Conservation (phyloP, 2,888 invertebrate genomes). For the Schrankia costaestrigalis region DNA sequence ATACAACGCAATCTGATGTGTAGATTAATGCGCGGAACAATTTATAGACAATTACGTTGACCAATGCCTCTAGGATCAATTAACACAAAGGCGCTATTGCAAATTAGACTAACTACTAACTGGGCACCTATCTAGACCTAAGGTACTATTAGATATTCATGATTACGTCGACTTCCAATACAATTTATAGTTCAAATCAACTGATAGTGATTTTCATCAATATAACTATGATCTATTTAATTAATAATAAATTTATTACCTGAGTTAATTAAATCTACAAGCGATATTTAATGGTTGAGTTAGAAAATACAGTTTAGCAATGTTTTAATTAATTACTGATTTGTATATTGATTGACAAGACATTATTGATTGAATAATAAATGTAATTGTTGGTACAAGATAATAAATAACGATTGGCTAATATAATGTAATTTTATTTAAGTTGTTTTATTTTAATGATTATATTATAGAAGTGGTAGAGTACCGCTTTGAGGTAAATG, state of each 20-base stretch:
- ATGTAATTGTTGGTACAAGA: too few relatives aligned
- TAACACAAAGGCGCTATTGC: slow-evolving; percentile 74
- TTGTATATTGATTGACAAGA: slow-evolving; percentile 1
- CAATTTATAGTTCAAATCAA: slow-evolving; percentile 34
- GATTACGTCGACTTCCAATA: slow-evolving; percentile 43
- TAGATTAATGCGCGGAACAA: slow-evolving; percentile 74
- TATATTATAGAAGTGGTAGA: too few relatives aligned
- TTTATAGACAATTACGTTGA: slow-evolving; percentile 78
- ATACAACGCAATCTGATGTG: slow-evolving; percentile 64
- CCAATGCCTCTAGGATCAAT: slow-evolving; percentile 70
- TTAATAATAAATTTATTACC: slow-evolving; percentile 32
- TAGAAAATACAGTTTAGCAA: too few relatives aligned
- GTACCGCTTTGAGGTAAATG: too few relatives aligned
- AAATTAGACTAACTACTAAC: slow-evolving; percentile 73
- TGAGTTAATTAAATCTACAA: slow-evolving; percentile 19
- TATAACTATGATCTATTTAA: slow-evolving; percentile 17
- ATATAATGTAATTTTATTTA: too few relatives aligned
- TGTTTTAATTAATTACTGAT: slow-evolving; percentile 7
- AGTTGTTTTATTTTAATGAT: too few relatives aligned
- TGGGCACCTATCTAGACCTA: slow-evolving; percentile 55
- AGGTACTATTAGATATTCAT: slow-evolving; percentile 55
- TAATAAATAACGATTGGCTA: too few relatives aligned
- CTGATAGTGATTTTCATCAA: slow-evolving; percentile 30
- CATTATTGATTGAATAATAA: too few relatives aligned
- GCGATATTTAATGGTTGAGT: slow-evolving; percentile 23